phyloP scores from a whole-genome alignment of 2,797 vertebrate species.

The Toxotes lorentzi region DNA sequence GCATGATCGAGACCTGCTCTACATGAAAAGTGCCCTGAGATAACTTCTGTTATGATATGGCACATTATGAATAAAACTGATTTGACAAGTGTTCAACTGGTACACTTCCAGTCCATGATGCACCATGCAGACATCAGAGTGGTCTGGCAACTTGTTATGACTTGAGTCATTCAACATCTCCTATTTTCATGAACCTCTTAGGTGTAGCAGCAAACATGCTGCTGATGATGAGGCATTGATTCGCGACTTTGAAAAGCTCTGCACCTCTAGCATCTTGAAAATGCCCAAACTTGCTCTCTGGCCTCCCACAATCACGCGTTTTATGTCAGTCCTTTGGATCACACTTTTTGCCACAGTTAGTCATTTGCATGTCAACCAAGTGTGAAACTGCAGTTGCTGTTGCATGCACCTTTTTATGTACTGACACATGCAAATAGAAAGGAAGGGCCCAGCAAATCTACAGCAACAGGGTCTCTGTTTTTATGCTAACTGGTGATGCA shows the following conservation, averaged over 20 bases:
- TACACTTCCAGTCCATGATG: neutral
- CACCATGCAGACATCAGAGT: neutral
- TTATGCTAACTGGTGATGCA: neutral
- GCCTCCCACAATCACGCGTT: neutral
- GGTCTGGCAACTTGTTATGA: neutral
- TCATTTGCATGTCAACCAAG: neutral
- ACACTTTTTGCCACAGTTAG: neutral
- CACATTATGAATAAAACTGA: neutral
- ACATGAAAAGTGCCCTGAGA: neutral
- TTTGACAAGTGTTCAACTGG: too few relatives aligned
- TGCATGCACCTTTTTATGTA: constrained; percentile 26
- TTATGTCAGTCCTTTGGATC: neutral
- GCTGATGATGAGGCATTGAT: too few relatives aligned
- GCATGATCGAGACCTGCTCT: neutral
- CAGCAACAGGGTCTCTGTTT: neutral
- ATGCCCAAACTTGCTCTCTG: neutral
- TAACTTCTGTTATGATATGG: neutral
- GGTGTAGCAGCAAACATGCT: neutral
- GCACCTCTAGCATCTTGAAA: too few relatives aligned
- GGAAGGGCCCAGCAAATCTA: neutral
- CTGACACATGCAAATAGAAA: constrained; percentile 7
- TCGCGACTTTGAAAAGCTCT: neutral
- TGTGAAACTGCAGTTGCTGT: constrained; percentile 41
- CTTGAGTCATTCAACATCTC: neutral
- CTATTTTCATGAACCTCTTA: neutral